Evolutionary conservation across 1,140 invertebrate species (phyloP).

Genomic region (Bombus ignitus): DNA sequence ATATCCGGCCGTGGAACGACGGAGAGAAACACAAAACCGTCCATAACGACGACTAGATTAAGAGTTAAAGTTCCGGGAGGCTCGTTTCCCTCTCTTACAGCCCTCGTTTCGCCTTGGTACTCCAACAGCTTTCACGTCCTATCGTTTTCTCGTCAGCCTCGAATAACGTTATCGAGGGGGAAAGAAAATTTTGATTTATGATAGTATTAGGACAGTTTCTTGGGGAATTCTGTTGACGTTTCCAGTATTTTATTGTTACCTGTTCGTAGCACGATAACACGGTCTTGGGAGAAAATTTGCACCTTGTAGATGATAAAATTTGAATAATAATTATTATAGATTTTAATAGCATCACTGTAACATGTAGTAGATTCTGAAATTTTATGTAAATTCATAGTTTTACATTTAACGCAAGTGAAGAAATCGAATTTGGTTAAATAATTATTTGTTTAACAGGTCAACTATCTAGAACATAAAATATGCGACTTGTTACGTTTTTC

Average conservation of each 20-base stretch:
- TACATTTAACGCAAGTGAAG: neutral
- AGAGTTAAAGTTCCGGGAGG: slow-evolving; percentile 9
- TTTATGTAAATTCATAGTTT: neutral
- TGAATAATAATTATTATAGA: neutral
- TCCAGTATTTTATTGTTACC: neutral
- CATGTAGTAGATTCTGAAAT: neutral
- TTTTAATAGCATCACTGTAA: neutral
- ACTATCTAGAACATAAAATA: too few relatives aligned
- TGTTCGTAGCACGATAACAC: neutral
- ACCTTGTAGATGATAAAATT: neutral
- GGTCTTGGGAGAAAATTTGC: neutral
- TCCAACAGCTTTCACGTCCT: neutral
- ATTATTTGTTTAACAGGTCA: too few relatives aligned
- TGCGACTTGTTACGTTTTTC: too few relatives aligned
- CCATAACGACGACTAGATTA: neutral
- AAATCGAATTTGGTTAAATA: neutral
- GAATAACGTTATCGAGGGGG: neutral
- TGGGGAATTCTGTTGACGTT: neutral
- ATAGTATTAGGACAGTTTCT: too few relatives aligned
- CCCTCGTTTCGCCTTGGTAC: too few relatives aligned
- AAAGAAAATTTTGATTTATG: neutral
- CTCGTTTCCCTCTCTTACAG: neutral
- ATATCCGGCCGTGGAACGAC: neutral
- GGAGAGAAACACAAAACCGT: neutral
- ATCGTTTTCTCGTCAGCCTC: slow-evolving; percentile 5